phyloP scores from a whole-genome alignment of 2,888 invertebrate species.

The Pyrrhia umbra region DNA sequence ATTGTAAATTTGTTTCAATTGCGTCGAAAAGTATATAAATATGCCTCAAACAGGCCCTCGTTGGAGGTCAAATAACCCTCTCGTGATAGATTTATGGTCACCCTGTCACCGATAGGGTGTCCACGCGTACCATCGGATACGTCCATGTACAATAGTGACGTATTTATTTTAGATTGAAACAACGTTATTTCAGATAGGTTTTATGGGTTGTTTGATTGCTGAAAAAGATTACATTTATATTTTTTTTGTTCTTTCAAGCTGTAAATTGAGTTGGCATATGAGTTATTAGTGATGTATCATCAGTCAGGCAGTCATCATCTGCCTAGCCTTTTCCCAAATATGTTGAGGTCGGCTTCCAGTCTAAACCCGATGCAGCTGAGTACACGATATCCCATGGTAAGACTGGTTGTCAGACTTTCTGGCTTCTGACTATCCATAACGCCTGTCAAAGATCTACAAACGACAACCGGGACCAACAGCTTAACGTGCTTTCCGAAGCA shows the following conservation, averaged over 20 bases:
- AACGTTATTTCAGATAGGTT: constrained; percentile 1
- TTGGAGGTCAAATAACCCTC: constrained; percentile 48
- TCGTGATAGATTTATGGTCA: constrained; percentile 64
- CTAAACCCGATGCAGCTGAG: no score
- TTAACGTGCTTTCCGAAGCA: no score
- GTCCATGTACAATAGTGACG: constrained; percentile 29
- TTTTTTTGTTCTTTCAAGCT: neutral
- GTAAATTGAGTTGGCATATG: neutral
- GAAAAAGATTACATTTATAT: neutral
- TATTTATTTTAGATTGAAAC: constrained; percentile 43
- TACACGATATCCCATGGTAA: no score
- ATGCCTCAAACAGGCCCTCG: constrained; percentile 46
- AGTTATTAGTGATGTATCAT: neutral
- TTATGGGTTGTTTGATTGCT: neutral
- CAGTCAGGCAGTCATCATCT: no score
- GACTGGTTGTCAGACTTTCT: no score
- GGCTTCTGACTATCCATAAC: no score
- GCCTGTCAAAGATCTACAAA: no score
- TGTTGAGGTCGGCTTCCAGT: no score
- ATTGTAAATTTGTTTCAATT: constrained; percentile 52
- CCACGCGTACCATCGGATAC: constrained; percentile 40
- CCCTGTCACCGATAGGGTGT: constrained; percentile 54
- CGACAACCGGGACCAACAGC: no score
- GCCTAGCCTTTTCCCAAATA: no score
- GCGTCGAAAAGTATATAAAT: constrained; percentile 57